These are phyloP conservation scores for Podarcis muralis DNA, from an alignment of 2,113 vertebrate genomes.

Conservation along the genomic window DNA sequence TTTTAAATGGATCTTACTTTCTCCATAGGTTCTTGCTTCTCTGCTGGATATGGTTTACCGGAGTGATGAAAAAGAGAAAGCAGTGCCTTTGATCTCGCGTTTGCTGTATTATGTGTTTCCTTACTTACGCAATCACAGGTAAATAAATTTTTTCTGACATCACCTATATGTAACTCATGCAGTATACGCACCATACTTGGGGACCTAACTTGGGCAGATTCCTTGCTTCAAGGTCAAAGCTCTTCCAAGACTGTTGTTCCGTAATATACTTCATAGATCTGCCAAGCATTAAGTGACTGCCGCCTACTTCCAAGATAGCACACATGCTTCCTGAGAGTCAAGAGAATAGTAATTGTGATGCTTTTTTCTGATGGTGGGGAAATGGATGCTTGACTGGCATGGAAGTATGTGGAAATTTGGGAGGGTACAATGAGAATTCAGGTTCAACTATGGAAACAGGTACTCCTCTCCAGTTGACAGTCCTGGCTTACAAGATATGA, in stretches of 20 bases:
- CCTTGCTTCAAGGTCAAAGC: background rate
- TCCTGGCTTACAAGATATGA: background rate
- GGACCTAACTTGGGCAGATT: background rate
- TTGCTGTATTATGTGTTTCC: slow-evolving; percentile 96
- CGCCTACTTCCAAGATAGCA: background rate
- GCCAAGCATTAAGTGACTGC: background rate
- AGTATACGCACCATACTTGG: background rate
- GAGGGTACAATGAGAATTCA: background rate
- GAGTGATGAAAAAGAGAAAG: slow-evolving; percentile 97
- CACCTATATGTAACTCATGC: background rate
- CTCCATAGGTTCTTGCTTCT: slow-evolving; percentile 86
- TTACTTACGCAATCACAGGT: slow-evolving; percentile 96
- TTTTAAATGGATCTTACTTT: background rate
- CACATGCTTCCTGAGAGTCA: background rate
- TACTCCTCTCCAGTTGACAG: background rate
- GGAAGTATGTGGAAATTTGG: background rate
- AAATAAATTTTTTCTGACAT: background rate
- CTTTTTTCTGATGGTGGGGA: background rate
- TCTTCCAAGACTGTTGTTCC: background rate
- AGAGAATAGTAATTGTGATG: background rate
- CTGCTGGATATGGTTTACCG: slow-evolving; percentile 97
- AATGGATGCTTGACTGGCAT: background rate
- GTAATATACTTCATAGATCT: background rate
- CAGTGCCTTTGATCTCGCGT: slow-evolving; percentile 91
- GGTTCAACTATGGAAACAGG: background rate